Conservation (phyloP, 2,113 vertebrate species). For the Hyperopisus bebe region DNA sequence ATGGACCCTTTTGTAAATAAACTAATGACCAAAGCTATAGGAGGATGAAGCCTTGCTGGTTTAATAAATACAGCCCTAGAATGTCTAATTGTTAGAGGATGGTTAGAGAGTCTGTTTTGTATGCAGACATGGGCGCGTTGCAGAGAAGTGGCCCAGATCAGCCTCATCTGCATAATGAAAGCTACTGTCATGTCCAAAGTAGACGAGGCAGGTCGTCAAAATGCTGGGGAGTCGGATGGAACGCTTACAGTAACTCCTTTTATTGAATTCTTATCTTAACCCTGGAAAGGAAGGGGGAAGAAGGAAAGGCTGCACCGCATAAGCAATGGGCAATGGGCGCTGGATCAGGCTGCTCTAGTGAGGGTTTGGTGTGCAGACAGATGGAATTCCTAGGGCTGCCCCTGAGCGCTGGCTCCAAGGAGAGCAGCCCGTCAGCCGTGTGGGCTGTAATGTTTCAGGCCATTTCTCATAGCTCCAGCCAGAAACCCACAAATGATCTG, state of each 20-base stretch:
- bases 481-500: neutral
- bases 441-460: slow-evolving; percentile 2
- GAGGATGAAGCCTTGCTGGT: neutral
- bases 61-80: slow-evolving; percentile 39
- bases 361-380: neutral
- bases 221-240: slow-evolving; percentile 24
- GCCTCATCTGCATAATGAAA: slow-evolving; percentile 46
- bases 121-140: slow-evolving; percentile 39
- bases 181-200: slow-evolving; percentile 35
- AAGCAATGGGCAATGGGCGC: neutral
- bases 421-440: neutral
- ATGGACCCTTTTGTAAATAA: neutral
- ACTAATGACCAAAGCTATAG: neutral
- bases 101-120: slow-evolving; percentile 47
- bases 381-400: neutral
- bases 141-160: slow-evolving; percentile 29
- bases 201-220: slow-evolving; percentile 27
- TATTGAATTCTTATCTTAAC: neutral
- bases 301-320: neutral
- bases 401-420: neutral
- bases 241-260: slow-evolving; percentile 17
- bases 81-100: slow-evolving; percentile 37
- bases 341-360: neutral
- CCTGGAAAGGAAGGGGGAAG: neutral
- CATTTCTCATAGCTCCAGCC: slow-evolving; percentile 2